phyloP scores from a whole-genome alignment of 2,113 vertebrate genomes.

The Colinus virginianus region DNA sequence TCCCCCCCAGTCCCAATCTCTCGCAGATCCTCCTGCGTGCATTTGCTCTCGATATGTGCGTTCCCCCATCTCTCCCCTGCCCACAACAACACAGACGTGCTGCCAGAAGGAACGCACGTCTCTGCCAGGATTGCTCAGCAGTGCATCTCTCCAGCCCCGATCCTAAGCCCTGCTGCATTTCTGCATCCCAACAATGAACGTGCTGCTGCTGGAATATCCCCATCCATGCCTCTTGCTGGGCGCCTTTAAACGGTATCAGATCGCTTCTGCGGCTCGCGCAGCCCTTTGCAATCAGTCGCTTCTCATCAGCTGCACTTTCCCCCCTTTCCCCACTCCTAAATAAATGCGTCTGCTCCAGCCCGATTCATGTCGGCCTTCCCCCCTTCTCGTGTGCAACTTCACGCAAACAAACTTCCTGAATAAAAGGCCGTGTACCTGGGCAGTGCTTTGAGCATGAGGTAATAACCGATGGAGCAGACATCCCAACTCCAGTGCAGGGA shows the following conservation, averaged over 20 bases:
- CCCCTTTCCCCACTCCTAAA: conserved; percentile 34
- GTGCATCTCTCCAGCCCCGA: conserved; percentile 8
- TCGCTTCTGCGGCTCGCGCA: background rate
- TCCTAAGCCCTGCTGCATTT: conserved; percentile 38
- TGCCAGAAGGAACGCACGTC: conserved; percentile 34
- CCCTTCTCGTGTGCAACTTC: conserved; percentile 1
- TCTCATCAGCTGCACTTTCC: conserved; percentile 33
- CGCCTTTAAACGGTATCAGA: conserved; percentile 12
- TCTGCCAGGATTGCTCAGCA: conserved; percentile 46
- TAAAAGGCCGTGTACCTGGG: conserved; percentile 48
- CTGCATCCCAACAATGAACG: conserved; percentile 66
- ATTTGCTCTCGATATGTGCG: background rate
- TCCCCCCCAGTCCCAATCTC: conserved; percentile 24
- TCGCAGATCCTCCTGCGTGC: background rate
- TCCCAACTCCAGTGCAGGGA: conserved; percentile 39
- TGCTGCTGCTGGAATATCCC: conserved; percentile 53
- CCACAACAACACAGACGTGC: conserved; percentile 18
- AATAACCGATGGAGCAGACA: conserved; percentile 26
- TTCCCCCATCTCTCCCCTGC: background rate
- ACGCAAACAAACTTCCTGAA: conserved; percentile 49
- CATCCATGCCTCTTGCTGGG: conserved; percentile 34
- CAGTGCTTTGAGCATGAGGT: background rate
- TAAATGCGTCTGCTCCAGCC: conserved; percentile 5
- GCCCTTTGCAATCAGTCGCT: background rate
- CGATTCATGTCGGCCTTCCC: background rate